Evolutionary conservation across 2,797 vertebrate species (phyloP).

Genomic region (Myotis daubentonii): DNA sequence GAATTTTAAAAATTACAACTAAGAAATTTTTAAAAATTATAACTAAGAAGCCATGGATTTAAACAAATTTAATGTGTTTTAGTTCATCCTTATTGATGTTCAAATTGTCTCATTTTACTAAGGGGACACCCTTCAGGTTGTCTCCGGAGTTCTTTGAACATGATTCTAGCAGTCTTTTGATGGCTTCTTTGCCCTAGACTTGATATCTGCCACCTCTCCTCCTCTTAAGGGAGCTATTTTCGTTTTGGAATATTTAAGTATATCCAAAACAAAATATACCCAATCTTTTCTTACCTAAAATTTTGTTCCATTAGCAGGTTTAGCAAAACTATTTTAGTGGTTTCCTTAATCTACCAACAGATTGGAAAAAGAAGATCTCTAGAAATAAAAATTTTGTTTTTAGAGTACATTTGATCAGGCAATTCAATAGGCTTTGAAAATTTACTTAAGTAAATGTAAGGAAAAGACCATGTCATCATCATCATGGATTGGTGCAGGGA

Average conservation of each 20-base stretch:
- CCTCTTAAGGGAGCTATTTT: conserved; percentile 40
- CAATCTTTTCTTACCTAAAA: conserved; percentile 32
- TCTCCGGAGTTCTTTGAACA: conserved; percentile 34
- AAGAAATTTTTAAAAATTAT: conserved; percentile 10
- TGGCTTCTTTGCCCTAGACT: neutral
- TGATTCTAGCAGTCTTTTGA: conserved; percentile 20
- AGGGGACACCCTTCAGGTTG: neutral
- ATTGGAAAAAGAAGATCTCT: conserved; percentile 13
- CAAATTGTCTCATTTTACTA: conserved; percentile 32
- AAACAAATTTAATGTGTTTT: conserved; percentile 30
- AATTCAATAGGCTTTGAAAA: conserved; percentile 51
- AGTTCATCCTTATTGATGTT: neutral
- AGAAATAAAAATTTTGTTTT: conserved; percentile 45
- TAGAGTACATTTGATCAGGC: neutral
- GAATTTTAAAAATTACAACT: neutral
- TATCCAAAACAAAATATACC: neutral
- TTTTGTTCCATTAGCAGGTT: conserved; percentile 34
- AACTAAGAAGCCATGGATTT: conserved; percentile 40
- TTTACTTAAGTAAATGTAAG: conserved; percentile 30
- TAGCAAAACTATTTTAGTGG: conserved; percentile 34
- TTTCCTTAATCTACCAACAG: conserved; percentile 43
- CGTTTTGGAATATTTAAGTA: conserved; percentile 45
- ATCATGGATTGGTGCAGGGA: neutral
- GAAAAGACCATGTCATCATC: neutral
- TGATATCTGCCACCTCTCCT: conserved; percentile 24